phyloP scores from a whole-genome alignment of 2,888 invertebrate species.

The Ecliptopera silaceata region DNA sequence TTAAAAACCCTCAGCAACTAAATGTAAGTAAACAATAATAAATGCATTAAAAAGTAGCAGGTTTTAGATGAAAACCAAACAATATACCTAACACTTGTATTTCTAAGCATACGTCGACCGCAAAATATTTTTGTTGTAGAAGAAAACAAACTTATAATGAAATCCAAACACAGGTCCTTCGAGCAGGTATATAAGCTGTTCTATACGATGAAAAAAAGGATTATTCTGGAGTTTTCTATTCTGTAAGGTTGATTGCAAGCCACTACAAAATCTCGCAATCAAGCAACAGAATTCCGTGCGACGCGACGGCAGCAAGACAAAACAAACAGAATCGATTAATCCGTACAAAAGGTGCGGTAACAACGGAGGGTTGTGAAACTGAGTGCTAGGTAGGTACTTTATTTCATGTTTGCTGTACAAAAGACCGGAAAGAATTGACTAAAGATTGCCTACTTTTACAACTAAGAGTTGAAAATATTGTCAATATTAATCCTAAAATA shows the following conservation, averaged over 20 bases:
- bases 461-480: too few species aligned
- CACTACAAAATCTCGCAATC: neutral
- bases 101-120: too few species aligned
- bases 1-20: too few species aligned
- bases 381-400: neutral
- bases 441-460: too few species aligned
- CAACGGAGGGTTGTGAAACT: neutral
- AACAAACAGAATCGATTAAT: slow-evolving; percentile 26
- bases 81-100: too few species aligned
- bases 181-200: neutral
- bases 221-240: neutral
- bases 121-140: too few species aligned
- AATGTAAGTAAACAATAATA: too few species aligned
- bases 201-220: neutral
- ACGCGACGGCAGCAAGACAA: slow-evolving; percentile 6
- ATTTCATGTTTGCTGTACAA: neutral
- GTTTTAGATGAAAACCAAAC: too few species aligned
- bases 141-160: too few species aligned
- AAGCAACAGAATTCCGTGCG: neutral
- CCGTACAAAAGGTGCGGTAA: slow-evolving; percentile 17
- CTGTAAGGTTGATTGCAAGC: slow-evolving; percentile 11
- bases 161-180: neutral
- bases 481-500: too few species aligned
- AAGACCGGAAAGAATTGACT: too few species aligned
- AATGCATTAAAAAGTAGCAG: too few species aligned